Percentiles rank a stretch among this genome's conserved stretches.
These are phyloP conservation scores for Nomada ruficornis DNA, from an alignment of 2,888 invertebrate genomes.

Conservation along the genomic window DNA sequence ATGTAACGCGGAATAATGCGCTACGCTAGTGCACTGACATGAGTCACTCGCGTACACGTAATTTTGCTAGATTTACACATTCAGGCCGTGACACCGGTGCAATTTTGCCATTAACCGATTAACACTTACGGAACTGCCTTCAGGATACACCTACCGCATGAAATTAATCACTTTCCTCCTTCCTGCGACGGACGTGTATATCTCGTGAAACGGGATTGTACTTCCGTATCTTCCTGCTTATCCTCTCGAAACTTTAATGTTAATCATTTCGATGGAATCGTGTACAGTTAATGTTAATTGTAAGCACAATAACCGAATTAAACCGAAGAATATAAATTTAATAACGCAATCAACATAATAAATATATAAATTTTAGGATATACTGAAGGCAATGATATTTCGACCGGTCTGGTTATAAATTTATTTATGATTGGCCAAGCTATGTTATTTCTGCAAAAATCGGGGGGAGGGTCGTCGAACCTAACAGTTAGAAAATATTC, in stretches of 20 bases:
- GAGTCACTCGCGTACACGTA: slow-evolving; percentile 49
- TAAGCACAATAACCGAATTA: too few species aligned
- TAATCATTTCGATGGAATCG: too few species aligned
- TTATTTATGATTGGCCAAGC: too few species aligned
- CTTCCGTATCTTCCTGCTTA: background rate
- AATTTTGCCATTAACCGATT: slow-evolving; percentile 48
- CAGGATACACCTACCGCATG: slow-evolving; percentile 13
- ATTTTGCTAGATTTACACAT: slow-evolving; percentile 43
- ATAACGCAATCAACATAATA: too few species aligned
- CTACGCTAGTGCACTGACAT: slow-evolving; percentile 37
- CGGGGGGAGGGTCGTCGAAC: too few species aligned
- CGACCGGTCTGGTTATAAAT: too few species aligned
- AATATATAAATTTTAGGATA: too few species aligned
- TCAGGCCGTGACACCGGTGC: slow-evolving; percentile 35
- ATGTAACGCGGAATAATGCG: slow-evolving; percentile 48
- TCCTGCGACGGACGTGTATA: background rate
- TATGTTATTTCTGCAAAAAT: too few species aligned
- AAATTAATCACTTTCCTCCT: slow-evolving; percentile 31
- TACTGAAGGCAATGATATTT: too few species aligned
- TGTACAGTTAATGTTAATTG: too few species aligned
- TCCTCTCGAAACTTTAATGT: background rate
- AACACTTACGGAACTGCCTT: slow-evolving; percentile 22
- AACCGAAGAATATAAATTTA: too few species aligned
- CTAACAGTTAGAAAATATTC: too few species aligned
- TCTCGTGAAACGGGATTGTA: background rate